Evolutionary conservation across 2,113 vertebrate species (phyloP).

Genomic region (Cercocebus atys): DNA sequence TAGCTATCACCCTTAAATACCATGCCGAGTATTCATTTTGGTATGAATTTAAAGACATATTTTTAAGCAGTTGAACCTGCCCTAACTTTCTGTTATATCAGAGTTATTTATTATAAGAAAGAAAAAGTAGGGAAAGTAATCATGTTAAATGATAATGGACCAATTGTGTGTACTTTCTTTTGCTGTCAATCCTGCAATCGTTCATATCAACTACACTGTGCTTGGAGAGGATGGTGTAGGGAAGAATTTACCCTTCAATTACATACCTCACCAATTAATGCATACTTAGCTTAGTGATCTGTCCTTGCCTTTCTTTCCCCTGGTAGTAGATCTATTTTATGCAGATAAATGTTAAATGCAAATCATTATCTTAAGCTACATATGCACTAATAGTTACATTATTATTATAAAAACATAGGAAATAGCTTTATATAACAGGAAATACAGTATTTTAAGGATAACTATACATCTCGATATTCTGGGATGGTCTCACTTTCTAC

Average conservation of each 20-base stretch:
- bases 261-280: neutral
- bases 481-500: neutral
- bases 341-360: slow-evolving; percentile 9
- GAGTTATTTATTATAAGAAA: neutral
- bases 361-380: neutral
- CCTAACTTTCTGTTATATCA: neutral
- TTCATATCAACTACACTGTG: neutral
- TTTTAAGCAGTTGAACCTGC: neutral
- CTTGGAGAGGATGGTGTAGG: neutral
- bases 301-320: neutral
- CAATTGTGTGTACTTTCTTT: neutral
- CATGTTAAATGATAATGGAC: neutral
- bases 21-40: neutral
- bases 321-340: neutral
- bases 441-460: neutral
- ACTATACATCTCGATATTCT: neutral
- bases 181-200: neutral
- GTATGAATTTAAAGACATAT: neutral
- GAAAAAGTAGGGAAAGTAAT: neutral
- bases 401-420: neutral
- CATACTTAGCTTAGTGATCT: neutral
- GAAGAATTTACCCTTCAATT: neutral
- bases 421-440: neutral
- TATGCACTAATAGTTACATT: neutral
- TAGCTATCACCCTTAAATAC: neutral